Percentiles rank a stretch among this genome's conserved stretches.
phyloP scores from a whole-genome alignment of 1,140 invertebrate genomes.

The Scaptomyza pallida region DNA sequence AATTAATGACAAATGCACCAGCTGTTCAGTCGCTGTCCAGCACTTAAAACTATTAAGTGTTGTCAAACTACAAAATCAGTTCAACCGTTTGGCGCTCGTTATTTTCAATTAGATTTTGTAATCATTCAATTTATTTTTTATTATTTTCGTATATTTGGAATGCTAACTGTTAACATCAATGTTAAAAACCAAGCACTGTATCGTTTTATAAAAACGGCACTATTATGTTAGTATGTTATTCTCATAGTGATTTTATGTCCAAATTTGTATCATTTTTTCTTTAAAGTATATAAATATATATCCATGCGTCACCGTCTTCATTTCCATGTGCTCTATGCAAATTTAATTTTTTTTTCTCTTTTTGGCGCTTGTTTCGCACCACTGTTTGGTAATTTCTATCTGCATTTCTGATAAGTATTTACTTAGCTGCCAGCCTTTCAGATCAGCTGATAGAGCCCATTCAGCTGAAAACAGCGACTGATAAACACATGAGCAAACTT shows the following conservation, averaged over 20 bases:
- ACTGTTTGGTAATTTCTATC: neutral
- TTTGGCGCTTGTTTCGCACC: neutral
- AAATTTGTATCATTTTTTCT: neutral
- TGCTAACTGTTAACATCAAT: no score
- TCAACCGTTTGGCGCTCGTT: neutral
- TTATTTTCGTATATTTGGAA: neutral
- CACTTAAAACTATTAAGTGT: conserved; percentile 9
- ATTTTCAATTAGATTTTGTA: conserved; percentile 9
- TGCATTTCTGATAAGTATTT: neutral
- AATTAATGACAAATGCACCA: conserved; percentile 35
- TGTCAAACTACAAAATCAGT: conserved; percentile 1
- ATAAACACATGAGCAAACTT: neutral
- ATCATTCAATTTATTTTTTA: neutral
- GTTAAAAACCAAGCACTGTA: no score
- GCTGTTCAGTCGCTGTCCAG: conserved; percentile 30
- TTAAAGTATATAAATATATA: neutral
- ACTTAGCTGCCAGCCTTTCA: neutral
- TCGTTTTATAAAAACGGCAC: neutral
- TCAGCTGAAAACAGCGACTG: conserved; percentile 4
- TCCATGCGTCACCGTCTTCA: neutral
- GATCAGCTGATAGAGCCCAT: conserved; percentile 12
- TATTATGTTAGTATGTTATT: neutral
- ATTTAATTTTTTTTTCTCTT: neutral
- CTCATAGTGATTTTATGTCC: neutral
- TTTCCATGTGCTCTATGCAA: neutral